These are phyloP conservation scores for Apteryx owenii DNA, from an alignment of 2,113 vertebrate genomes.

Conservation along the genomic window DNA sequence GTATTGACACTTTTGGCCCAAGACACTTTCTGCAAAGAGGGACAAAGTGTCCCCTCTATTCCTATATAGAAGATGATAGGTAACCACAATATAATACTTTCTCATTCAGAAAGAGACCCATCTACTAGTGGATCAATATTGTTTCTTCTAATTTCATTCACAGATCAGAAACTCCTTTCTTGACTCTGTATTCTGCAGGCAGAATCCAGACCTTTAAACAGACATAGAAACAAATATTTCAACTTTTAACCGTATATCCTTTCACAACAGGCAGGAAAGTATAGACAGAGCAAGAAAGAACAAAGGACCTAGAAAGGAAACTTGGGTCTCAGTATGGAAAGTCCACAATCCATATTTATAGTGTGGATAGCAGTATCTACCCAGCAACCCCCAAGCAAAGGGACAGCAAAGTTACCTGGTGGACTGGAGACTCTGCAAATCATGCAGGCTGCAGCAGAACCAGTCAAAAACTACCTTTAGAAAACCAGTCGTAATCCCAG, in stretches of 20 bases:
- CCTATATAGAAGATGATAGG: not conserved
- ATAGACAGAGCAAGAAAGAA: not conserved
- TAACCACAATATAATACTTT: not conserved
- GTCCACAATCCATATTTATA: rapidly evolving
- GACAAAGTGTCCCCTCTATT: not conserved
- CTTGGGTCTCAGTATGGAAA: not conserved
- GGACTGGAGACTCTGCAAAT: not conserved
- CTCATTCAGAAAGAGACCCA: not conserved
- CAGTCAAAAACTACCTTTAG: not conserved
- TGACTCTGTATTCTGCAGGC: rapidly evolving
- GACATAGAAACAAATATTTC: not conserved
- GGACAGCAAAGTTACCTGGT: not conserved
- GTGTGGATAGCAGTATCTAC: not conserved
- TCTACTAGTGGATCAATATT: not conserved
- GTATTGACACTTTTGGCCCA: not conserved
- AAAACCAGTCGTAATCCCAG: not conserved
- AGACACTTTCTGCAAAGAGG: not conserved
- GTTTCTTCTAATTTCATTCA: not conserved
- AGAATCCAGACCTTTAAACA: not conserved
- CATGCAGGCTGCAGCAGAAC: not conserved
- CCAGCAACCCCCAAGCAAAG: rapidly evolving
- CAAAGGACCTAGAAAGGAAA: not conserved
- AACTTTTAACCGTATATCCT: not conserved
- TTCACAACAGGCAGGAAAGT: not conserved
- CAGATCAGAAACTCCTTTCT: not conserved